Evolutionary conservation across 2,888 invertebrate species (phyloP).

Genomic region (Napeogenes inachia): DNA sequence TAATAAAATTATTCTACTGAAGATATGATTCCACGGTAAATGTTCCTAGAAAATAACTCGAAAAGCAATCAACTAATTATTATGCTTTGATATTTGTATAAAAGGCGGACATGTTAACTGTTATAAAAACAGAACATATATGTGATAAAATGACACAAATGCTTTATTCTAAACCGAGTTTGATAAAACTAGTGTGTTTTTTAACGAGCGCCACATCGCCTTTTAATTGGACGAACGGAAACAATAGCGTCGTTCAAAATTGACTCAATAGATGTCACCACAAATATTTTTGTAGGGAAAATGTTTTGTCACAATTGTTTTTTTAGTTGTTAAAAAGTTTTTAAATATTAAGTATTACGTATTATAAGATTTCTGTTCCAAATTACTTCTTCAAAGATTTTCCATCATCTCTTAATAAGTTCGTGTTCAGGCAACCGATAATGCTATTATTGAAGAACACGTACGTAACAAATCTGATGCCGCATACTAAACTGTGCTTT

Average conservation of each 20-base stretch:
- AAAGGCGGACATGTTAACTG: background rate
- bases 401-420: background rate
- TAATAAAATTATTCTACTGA: no score
- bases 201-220: background rate
- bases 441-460: slow-evolving; percentile 14
- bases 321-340: no score
- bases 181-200: background rate
- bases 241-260: background rate
- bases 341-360: no score
- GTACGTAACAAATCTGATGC: slow-evolving; percentile 6
- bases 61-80: no score
- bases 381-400: no score
- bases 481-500: slow-evolving; percentile 1
- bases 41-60: no score
- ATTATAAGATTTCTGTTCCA: no score
- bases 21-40: no score
- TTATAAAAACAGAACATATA: no score
- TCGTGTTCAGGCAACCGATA: slow-evolving; percentile 15
- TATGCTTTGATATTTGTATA: background rate
- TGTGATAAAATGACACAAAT: background rate
- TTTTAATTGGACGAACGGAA: background rate
- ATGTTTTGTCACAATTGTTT: no score
- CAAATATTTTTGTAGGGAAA: no score
- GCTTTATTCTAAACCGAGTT: background rate
- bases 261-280: background rate